phyloP scores from a whole-genome alignment of 1,140 invertebrate species.

The Linepithema humile region DNA sequence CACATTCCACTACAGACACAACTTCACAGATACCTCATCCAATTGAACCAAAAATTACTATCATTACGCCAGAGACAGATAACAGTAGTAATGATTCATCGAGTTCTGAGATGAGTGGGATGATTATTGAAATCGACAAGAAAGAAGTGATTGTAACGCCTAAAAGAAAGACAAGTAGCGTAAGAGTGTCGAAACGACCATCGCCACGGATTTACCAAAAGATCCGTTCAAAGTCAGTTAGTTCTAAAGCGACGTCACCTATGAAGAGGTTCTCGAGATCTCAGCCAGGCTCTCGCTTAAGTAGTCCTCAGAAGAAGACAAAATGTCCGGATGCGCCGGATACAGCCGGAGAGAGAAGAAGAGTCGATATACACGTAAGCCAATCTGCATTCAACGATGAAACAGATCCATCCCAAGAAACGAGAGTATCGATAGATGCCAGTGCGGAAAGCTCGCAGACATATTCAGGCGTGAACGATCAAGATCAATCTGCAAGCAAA shows the following conservation, averaged over 20 bases:
- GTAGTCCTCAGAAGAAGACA: conserved; percentile 61
- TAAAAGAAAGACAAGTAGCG: conserved; percentile 63
- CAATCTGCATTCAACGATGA: conserved; percentile 53
- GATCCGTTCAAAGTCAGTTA: conserved; percentile 60
- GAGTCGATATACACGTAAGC: conserved; percentile 55
- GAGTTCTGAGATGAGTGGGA: conserved; percentile 65
- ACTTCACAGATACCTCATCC: conserved; percentile 46
- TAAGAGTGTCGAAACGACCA: conserved; percentile 32
- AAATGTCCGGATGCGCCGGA: neutral
- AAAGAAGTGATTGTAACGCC: conserved; percentile 73
- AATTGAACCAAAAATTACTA: conserved; percentile 75
- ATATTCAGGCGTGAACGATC: neutral
- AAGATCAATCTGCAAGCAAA: conserved; percentile 30
- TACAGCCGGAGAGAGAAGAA: conserved; percentile 23
- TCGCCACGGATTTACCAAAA: conserved; percentile 63
- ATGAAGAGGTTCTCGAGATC: conserved; percentile 65
- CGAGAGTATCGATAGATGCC: conserved; percentile 62
- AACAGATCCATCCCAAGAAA: conserved; percentile 48
- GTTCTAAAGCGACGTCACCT: conserved; percentile 58
- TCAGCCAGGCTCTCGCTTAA: conserved; percentile 39
- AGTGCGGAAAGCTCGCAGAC: conserved; percentile 75
- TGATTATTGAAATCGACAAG: conserved; percentile 75
- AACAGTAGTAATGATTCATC: conserved; percentile 73
- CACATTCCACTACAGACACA: neutral
- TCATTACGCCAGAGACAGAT: conserved; percentile 72